These are phyloP conservation scores for Erpornis zantholeuca DNA, from an alignment of 2,113 vertebrate species.

Conservation along the genomic window DNA sequence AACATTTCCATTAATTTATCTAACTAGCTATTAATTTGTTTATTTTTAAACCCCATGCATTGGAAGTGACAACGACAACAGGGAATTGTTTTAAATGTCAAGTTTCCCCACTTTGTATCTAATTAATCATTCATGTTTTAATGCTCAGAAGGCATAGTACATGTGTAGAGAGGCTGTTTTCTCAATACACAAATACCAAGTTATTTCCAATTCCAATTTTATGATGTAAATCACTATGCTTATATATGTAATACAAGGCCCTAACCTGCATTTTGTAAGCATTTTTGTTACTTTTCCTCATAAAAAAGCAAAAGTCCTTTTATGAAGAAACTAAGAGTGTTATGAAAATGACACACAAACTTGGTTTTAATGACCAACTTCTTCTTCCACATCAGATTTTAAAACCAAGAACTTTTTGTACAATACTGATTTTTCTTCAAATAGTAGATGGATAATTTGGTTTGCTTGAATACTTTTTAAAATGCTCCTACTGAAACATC, in stretches of 20 bases:
- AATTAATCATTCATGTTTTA: conserved; percentile 16
- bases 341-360: neutral
- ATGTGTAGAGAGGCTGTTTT: neutral
- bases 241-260: neutral
- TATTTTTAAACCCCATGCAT: neutral
- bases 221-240: neutral
- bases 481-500: neutral
- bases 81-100: conserved; percentile 16
- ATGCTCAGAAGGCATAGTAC: neutral
- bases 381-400: neutral
- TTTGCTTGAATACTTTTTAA: neutral
- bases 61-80: neutral
- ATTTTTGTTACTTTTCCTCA: neutral
- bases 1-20: neutral
- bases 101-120: neutral
- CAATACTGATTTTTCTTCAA: neutral
- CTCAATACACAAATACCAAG: neutral
- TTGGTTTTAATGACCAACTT: neutral
- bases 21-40: conserved; percentile 24
- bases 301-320: neutral
- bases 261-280: neutral
- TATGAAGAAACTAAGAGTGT: neutral
- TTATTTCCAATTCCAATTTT: neutral
- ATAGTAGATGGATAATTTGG: neutral
- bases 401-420: neutral